These are phyloP conservation scores for Halocaridina rubra DNA, from an alignment of 2,888 invertebrate species.

Conservation along the genomic window DNA sequence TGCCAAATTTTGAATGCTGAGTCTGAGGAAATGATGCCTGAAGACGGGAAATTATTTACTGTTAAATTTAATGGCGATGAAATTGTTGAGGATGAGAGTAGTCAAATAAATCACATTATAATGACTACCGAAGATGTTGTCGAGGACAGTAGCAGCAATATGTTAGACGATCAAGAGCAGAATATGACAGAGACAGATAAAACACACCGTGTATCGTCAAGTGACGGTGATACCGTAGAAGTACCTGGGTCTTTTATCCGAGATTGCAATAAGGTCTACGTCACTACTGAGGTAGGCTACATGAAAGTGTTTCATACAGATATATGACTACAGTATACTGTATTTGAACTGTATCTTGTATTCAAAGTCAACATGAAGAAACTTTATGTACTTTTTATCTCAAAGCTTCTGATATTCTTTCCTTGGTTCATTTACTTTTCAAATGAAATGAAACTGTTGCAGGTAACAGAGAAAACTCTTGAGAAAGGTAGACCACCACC, in stretches of 20 bases:
- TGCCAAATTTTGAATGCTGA: constrained; percentile 10
- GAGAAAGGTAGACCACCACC: too few relatives aligned
- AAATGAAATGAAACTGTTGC: too few relatives aligned
- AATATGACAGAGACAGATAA: constrained; percentile 16
- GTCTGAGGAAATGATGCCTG: constrained; percentile 20
- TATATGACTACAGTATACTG: too few relatives aligned
- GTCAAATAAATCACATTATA: constrained; percentile 43
- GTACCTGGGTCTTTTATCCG: constrained; percentile 17
- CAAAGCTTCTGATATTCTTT: too few relatives aligned
- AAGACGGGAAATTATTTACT: not conserved
- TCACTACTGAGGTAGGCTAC: constrained; percentile 38
- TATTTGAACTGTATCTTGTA: too few relatives aligned
- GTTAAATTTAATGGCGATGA: constrained; percentile 19
- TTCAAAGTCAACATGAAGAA: too few relatives aligned
- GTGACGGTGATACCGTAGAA: constrained; percentile 36
- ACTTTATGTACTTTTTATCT: too few relatives aligned
- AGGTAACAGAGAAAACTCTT: too few relatives aligned
- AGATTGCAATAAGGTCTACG: constrained; percentile 17
- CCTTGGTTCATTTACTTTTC: too few relatives aligned
- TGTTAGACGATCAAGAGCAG: constrained; percentile 16
- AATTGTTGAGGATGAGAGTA: not conserved
- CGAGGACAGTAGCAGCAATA: not conserved
- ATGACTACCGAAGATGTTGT: constrained; percentile 22
- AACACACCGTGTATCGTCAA: constrained; percentile 18
- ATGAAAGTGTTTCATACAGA: too few relatives aligned